Evolutionary conservation across 2,888 invertebrate genomes (phyloP).

Genomic region (Caenorhabditis sp.): DNA sequence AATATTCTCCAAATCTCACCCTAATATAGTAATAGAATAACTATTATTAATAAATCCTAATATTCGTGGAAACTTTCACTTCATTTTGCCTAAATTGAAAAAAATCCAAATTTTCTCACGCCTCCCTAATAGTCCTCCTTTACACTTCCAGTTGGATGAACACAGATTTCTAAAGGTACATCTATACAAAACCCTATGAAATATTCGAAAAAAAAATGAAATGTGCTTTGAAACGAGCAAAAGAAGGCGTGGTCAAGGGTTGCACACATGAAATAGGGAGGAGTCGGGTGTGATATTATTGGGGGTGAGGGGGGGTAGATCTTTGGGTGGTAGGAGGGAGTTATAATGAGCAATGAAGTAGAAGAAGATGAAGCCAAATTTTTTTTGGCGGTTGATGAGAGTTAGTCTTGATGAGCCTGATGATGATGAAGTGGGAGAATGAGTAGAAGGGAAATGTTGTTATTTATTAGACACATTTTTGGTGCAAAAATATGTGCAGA

Average conservation of each 20-base stretch:
- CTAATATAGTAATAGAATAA: too few relatives aligned
- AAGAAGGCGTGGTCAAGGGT: neutral
- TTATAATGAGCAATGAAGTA: constrained; percentile 1
- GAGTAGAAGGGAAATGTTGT: neutral
- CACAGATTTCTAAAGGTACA: neutral
- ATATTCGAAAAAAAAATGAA: neutral
- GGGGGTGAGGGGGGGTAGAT: neutral
- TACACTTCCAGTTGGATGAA: neutral
- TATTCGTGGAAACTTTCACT: neutral
- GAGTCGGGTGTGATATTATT: neutral
- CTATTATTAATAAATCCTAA: neutral
- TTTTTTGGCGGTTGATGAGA: neutral
- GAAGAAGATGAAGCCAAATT: neutral
- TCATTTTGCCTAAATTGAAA: neutral
- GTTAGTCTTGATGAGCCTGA: neutral
- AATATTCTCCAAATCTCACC: too few relatives aligned
- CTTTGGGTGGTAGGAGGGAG: neutral
- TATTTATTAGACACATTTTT: neutral
- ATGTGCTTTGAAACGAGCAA: neutral
- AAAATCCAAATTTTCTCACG: neutral
- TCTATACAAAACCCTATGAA: neutral
- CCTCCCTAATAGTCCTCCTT: neutral
- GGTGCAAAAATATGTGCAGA: neutral
- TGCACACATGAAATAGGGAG: too few relatives aligned
- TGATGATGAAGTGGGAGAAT: neutral